Evolutionary conservation across 2,113 vertebrate species (phyloP), one percentile per base, ranked within the genome.

Genomic region (Nothoprocta pentlandii): DNA sequence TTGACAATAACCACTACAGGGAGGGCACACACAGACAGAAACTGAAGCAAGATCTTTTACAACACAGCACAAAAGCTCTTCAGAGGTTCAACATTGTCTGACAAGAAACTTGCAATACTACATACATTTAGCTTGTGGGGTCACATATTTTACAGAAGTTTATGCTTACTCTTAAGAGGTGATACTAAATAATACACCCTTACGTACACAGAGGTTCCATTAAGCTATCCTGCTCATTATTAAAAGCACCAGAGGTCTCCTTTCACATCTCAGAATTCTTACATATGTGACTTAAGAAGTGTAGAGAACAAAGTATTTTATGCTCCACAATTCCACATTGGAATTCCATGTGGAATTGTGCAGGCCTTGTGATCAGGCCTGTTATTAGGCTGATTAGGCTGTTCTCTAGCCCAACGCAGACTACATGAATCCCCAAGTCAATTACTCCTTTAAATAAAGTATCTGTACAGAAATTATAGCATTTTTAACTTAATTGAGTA

Each of bases 401-500:
- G 36, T 74, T 30, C 39, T 23, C 32, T 62, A 56, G 25, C 7
- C 7, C 26, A 87, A 75, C 26, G 74, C 54, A 76, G 39, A 80
- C 19, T 6, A 0, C 0, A 1, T 71, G 53, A 87, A 34, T 54
- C 34, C 53, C 47, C 15, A 6, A 85, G 6, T 54, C 16, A 91
- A 82, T 62, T 47, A 71, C 6, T 78, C 58, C n/a, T 76, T 80
- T 56, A 77, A 70, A 16, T 17, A 53, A 26, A 81, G 10, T 21
- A 76, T 71, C 34, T 22, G 12, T 7, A 63, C 6, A 80, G 54
- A 90, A 90, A 63, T n/a, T 46, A 75, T 0, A 77, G 34, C 17
- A 78, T 6, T 59, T 86, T 70, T 81, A 53, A 79, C 78, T 12
- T 76, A 89, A 44, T 67, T 75, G n/a, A 70, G 41, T 75, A 14